These are phyloP conservation scores for Heteractis magnifica DNA, from an alignment of 92 coral and sea anemone genomes.

Conservation along the genomic window DNA sequence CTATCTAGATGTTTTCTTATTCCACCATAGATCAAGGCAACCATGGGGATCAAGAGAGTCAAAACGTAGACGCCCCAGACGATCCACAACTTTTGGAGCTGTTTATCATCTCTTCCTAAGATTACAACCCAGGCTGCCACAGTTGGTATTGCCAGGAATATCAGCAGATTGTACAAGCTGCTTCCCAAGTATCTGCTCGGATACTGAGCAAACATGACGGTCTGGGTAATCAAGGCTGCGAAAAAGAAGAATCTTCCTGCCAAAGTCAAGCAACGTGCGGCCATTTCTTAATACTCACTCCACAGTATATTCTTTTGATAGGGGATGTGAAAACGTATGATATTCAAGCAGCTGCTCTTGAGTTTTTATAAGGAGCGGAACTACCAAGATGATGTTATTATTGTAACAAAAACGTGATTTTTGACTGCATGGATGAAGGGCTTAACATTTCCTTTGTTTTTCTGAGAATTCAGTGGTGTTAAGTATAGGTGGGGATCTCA, in stretches of 20 bases:
- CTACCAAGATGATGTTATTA: background rate
- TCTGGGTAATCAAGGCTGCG: slow-evolving; percentile 19
- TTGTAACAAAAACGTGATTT: background rate
- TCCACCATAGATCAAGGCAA: slow-evolving; percentile 32
- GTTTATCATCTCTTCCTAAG: background rate
- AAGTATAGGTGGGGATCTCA: too few relatives aligned
- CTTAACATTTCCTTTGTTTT: too few relatives aligned
- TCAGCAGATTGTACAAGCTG: slow-evolving; percentile 2
- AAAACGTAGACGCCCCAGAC: slow-evolving; percentile 3
- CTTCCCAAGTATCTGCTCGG: slow-evolving; percentile 31
- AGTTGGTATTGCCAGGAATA: slow-evolving; percentile 9
- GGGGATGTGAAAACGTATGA: background rate
- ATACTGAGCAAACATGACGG: slow-evolving; percentile 39
- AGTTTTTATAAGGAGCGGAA: background rate
- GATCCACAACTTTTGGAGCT: slow-evolving; percentile 1
- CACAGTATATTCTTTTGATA: background rate
- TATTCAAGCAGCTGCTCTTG: background rate
- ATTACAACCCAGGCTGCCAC: slow-evolving; percentile 24
- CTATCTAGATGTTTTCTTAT: slow-evolving; percentile 40
- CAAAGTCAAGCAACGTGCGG: slow-evolving; percentile 9
- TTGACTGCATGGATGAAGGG: too few relatives aligned
- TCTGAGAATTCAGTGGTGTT: too few relatives aligned
- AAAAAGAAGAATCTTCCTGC: slow-evolving; percentile 32
- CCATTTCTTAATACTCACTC: background rate
- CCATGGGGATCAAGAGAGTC: slow-evolving; percentile 27